A percentile compares a stretch with the other conserved stretches of the same genome.
phyloP scores from a whole-genome alignment of 2,113 vertebrate genomes.

The Trichomycterus rosablanca region DNA sequence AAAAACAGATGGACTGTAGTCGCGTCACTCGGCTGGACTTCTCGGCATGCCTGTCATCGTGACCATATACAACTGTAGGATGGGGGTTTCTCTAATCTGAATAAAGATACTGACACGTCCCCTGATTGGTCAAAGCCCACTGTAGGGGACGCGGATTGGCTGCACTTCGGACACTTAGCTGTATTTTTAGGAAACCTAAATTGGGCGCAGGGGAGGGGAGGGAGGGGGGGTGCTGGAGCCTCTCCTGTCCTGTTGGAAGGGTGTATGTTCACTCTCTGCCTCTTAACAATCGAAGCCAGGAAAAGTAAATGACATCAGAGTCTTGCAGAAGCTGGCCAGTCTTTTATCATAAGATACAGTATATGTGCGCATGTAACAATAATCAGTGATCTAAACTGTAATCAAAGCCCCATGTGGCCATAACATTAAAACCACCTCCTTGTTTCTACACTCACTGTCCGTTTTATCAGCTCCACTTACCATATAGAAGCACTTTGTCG shows the following conservation, averaged over 20 bases:
- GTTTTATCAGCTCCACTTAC: no score
- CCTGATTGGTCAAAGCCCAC: conserved; percentile 61
- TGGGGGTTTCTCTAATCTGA: conserved; percentile 55
- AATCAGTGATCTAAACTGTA: no score
- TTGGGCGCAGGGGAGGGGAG: conserved; percentile 43
- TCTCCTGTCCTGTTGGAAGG: conserved; percentile 30
- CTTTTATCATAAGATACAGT: no score
- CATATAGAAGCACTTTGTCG: no score
- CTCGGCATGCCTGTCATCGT: conserved; percentile 73
- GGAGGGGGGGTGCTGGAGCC: conserved; percentile 36
- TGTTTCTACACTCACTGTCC: no score
- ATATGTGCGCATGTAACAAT: conserved; percentile 4
- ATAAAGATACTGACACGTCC: conserved; percentile 49
- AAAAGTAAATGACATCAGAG: conserved; percentile 42
- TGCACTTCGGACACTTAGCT: conserved; percentile 51
- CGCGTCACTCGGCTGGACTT: conserved; percentile 77
- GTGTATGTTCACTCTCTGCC: conserved; percentile 11
- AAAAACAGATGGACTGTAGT: conserved; percentile 32
- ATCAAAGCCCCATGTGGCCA: no score
- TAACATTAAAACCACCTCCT: no score
- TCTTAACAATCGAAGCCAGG: conserved; percentile 45
- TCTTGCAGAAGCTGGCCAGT: no score
- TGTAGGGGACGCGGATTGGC: conserved; percentile 47
- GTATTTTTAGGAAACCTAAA: conserved; percentile 71
- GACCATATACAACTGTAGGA: conserved; percentile 68